These are phyloP conservation scores for Halcyon chelicuti DNA, from an alignment of 2,797 vertebrate genomes.

Conservation along the genomic window DNA sequence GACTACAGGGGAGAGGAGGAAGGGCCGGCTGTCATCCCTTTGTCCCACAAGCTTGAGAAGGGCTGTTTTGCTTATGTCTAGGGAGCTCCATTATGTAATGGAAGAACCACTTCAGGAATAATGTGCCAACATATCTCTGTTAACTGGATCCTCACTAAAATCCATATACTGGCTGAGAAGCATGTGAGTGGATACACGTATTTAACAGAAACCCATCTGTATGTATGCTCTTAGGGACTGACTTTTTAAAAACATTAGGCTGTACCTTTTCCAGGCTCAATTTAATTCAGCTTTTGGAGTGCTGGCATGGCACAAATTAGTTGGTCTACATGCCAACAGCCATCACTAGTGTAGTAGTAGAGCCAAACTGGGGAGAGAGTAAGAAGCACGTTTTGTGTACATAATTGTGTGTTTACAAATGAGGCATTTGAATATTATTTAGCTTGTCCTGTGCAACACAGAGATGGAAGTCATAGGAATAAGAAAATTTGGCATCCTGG, in stretches of 20 bases:
- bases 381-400: conserved; percentile 36
- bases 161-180: background rate
- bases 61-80: background rate
- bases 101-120: background rate
- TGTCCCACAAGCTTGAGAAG: background rate
- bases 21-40: background rate
- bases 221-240: background rate
- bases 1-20: background rate
- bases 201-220: background rate
- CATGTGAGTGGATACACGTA: fast-evolving
- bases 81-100: background rate
- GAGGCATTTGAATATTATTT: conserved; percentile 57
- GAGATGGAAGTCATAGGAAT: conserved; percentile 47
- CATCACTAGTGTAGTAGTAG: background rate
- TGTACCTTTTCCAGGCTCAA: conserved; percentile 13
- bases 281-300: conserved; percentile 32
- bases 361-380: conserved; percentile 47
- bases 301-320: conserved; percentile 31
- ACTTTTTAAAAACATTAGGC: conserved; percentile 18
- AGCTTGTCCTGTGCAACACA: background rate
- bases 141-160: background rate
- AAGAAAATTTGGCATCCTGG: conserved; percentile 50
- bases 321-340: conserved; percentile 35
- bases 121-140: background rate
- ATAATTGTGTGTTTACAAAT: conserved; percentile 67